Conservation (phyloP, 2,888 invertebrate genomes). For the Troides helena region DNA sequence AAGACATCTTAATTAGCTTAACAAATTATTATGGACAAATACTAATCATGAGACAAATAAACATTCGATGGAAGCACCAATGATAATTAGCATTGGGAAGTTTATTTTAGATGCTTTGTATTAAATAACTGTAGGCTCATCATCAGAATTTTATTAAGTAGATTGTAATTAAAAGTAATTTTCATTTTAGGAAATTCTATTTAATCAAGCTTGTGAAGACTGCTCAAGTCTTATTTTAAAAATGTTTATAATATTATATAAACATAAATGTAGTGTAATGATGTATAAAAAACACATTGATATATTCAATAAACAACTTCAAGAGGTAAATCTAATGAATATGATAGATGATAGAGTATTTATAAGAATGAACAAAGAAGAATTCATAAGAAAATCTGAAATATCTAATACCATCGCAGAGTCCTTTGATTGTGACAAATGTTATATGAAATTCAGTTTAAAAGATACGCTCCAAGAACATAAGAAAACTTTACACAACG, state of each 20-base stretch:
- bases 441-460: constrained; percentile 39
- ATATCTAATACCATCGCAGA: not conserved
- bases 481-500: constrained; percentile 31
- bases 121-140: too few relatives aligned
- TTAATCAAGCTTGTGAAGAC: constrained; percentile 44
- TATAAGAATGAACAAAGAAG: constrained; percentile 8
- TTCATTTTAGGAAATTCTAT: constrained; percentile 47
- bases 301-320: constrained; percentile 37
- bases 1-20: too few relatives aligned
- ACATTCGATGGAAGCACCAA: too few relatives aligned
- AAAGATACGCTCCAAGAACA: constrained; percentile 36
- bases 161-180: constrained; percentile 2
- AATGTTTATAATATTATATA: constrained; percentile 44
- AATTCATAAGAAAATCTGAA: constrained; percentile 22
- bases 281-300: constrained; percentile 34
- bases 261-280: constrained; percentile 37
- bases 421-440: constrained; percentile 28
- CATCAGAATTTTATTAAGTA: too few relatives aligned
- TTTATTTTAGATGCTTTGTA: too few relatives aligned
- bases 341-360: constrained; percentile 6
- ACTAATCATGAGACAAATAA: too few relatives aligned
- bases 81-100: too few relatives aligned
- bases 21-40: too few relatives aligned
- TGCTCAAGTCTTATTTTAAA: constrained; percentile 46
- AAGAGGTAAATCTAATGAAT: constrained; percentile 13